Base-by-base conservation (phyloP, 2,888 invertebrate genomes). In the Orchesella flavescens region DNA sequence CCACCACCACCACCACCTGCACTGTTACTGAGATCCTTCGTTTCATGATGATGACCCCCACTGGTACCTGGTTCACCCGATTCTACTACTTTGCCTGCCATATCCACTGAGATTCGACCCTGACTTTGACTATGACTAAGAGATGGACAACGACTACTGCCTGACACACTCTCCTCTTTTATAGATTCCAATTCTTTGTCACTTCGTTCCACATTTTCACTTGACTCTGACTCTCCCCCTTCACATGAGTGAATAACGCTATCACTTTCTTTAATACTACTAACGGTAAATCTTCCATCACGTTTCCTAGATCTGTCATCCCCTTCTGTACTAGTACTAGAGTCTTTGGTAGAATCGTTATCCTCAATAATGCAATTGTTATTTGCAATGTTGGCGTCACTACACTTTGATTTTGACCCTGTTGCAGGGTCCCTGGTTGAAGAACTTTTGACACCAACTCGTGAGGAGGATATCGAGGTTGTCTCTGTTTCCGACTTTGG, bases 141-240 rank as follows among this genome's bases (percentile, higher is more conserved):
- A 69, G 85, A 85, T 19, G 85, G 82, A 78, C 77, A 77, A 49
- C 84, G 79, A 84, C 86, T 85, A 68, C 82, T 75, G 7, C 80
- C 83, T 23, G 80, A 80, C 59, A 84, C 80, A 59, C 74, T 81
- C 79, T 87, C 87, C 81, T 87, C 87, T 61, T 83, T 86, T 68
- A 87, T 87, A 55, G 85, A 83, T 74, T 87, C 87, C 81, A 87
- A 75, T 65, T 86, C 86, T 84, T 85, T 65, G 65, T 65, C 65
- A 65, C 44, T n/a, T 57, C 85, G 82, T 21, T 85, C 86, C 79
- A 77, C 84, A 81, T 85, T 85, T 74, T 73, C 57, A 46, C 66
- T 23, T 17, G 63, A 55, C 21, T 43, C 53, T 63, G 63, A 59
- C 63, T 71, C 61, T 63, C 23, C 66, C 15, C 1, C 73, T 43